Evolutionary conservation across 2,113 vertebrate species (phyloP), one percentile per base, ranked within the genome.

Genomic region (Rhabdornis inornatus): DNA sequence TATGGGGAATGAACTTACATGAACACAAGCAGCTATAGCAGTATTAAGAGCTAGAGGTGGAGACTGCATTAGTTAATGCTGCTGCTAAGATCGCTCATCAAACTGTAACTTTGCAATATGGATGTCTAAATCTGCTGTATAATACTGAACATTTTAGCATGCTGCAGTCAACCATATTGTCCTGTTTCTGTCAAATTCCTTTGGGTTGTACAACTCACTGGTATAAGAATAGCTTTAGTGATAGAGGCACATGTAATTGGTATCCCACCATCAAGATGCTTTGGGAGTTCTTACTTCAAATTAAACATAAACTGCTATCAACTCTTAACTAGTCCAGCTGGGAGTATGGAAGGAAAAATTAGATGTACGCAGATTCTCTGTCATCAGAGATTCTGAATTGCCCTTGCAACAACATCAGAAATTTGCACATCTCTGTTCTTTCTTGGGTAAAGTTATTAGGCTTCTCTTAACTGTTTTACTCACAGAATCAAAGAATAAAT

Each of bases 251-350:
- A 56, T 45, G 69, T 94, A 83, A 87, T 56, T 96, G 92, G 69
- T 80, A 70, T 92, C 76, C 80, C 35, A 71, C 83, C 75, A 94
- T 39, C 56, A 87, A 9, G 65, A 10, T 90, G 59, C 75, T 89
- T 89, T 71, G 72, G 89, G 92, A 94, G 83, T 95, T 95, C 63
- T 87, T 87, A 33, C 42, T 86, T 95, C 72, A 78, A 83, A 84
- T 95, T 91, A 96, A 90, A 86, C 57, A 40, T 80, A 91, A 96
- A 81, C 80, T 89, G 76, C 49, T 82, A 9, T 70, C 75, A 94
- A 4, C n/a, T 95, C 15, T 91, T 94, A 83, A 70, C 21, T 75
- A 79, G 74, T 87, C n/a, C 83, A 80, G 28, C 52, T 87, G 78
- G 69, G 90, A 92, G 72, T 59, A 33, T 66, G 64, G 63, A 95